Conservation (phyloP, 2,113 vertebrate species). For the Entosphenus tridentatus region DNA sequence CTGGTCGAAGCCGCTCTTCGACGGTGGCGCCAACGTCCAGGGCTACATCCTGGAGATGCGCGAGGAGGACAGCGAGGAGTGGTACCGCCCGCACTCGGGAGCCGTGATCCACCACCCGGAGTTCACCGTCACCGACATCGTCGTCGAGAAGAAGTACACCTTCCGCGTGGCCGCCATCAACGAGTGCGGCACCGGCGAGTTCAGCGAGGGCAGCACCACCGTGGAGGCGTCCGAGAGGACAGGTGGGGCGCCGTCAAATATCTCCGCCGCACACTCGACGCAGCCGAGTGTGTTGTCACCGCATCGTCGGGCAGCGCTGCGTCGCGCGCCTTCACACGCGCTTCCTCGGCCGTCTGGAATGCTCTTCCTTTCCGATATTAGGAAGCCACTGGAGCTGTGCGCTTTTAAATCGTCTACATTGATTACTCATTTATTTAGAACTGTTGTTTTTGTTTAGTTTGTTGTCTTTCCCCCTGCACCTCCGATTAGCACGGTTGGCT, state of each 20-base stretch:
- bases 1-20: conserved; percentile 69
- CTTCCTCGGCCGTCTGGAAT: no score
- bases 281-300: no score
- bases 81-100: conserved; percentile 54
- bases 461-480: no score
- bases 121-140: conserved; percentile 41
- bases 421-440: no score
- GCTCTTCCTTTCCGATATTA: no score
- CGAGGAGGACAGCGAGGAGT: conserved; percentile 54
- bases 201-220: conserved; percentile 52
- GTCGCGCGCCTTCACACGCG: no score
- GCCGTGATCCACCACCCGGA: conserved; percentile 42
- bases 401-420: no score
- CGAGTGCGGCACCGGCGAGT: conserved; percentile 65
- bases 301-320: no score
- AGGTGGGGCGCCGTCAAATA: conserved; percentile 27
- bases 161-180: conserved; percentile 81
- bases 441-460: no score
- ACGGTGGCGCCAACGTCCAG: conserved; percentile 60
- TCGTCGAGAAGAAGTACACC: conserved; percentile 48
- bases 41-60: conserved; percentile 80
- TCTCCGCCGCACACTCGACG: no score
- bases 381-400: no score
- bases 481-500: no score
- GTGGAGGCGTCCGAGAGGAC: conserved; percentile 71